These are phyloP conservation scores for Peromyscus polionotus DNA, from an alignment of 2,113 vertebrate genomes.

Conservation along the genomic window DNA sequence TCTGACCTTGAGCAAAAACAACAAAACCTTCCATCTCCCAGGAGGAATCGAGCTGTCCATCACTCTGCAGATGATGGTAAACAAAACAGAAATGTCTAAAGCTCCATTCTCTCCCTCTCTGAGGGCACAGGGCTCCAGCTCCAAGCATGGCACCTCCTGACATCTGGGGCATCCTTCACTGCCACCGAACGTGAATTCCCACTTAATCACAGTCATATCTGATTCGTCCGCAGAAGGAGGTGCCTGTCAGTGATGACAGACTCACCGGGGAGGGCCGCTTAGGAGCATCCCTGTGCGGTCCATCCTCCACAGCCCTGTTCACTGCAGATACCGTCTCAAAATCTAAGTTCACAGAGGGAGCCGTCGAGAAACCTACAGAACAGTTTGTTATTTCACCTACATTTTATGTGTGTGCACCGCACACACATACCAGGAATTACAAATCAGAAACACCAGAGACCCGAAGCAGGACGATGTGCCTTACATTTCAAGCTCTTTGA, in stretches of 20 bases:
- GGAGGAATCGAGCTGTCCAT: background rate
- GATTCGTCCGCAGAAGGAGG: background rate
- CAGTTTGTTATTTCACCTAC: background rate
- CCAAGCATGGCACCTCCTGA: background rate
- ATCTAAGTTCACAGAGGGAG: background rate
- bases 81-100: background rate
- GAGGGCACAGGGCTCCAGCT: background rate
- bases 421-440: background rate
- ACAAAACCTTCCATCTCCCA: background rate
- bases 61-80: background rate
- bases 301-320: too few species aligned
- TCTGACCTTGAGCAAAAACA: slow-evolving; percentile 47
- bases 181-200: background rate
- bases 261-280: background rate
- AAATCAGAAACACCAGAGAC: background rate
- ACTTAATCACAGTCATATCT: background rate
- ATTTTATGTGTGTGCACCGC: background rate
- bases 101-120: background rate
- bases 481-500: background rate
- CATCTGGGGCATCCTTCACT: background rate
- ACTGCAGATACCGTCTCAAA: background rate
- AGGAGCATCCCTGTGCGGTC: background rate
- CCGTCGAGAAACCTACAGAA: background rate
- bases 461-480: background rate
- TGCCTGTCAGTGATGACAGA: background rate